Percentiles rank a stretch among this genome's conserved stretches.
Evolutionary conservation across 2,888 invertebrate genomes (phyloP).

Genomic region (Seladonia tumulorum): DNA sequence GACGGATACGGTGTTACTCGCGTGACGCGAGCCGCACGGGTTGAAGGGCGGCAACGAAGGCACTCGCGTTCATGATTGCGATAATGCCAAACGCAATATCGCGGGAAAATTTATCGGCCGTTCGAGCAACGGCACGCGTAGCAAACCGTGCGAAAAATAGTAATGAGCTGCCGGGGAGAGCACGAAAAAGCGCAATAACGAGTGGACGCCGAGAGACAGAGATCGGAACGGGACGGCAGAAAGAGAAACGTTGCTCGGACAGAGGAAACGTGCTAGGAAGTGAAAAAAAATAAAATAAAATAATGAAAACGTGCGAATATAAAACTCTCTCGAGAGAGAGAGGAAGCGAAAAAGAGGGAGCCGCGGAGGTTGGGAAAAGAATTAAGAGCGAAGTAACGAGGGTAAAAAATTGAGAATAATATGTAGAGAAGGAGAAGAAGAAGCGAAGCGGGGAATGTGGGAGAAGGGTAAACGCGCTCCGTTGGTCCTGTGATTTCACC

Average conservation of each 20-base stretch:
- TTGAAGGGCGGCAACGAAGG: constrained; percentile 36
- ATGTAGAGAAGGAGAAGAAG: constrained; percentile 26
- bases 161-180: constrained; percentile 63
- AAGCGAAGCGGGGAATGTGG: constrained; percentile 37
- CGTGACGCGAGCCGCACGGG: constrained; percentile 26
- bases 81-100: constrained; percentile 77
- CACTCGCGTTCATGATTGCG: constrained; percentile 72
- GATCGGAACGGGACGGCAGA: not conserved
- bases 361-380: constrained; percentile 28
- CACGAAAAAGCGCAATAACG: constrained; percentile 58
- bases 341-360: not conserved
- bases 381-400: constrained; percentile 37
- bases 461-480: constrained; percentile 7
- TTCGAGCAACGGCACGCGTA: constrained; percentile 60
- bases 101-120: constrained; percentile 74
- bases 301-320: constrained; percentile 48
- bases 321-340: constrained; percentile 24
- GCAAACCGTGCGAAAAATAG: constrained; percentile 67
- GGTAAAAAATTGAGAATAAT: constrained; percentile 21
- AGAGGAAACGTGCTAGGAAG: not conserved
- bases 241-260: not conserved
- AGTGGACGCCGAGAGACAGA: constrained; percentile 31
- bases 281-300: constrained; percentile 31
- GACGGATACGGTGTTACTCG: constrained; percentile 10
- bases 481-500: not conserved